phyloP scores from a whole-genome alignment of 2,888 invertebrate genomes.

The Napeogenes inachia region DNA sequence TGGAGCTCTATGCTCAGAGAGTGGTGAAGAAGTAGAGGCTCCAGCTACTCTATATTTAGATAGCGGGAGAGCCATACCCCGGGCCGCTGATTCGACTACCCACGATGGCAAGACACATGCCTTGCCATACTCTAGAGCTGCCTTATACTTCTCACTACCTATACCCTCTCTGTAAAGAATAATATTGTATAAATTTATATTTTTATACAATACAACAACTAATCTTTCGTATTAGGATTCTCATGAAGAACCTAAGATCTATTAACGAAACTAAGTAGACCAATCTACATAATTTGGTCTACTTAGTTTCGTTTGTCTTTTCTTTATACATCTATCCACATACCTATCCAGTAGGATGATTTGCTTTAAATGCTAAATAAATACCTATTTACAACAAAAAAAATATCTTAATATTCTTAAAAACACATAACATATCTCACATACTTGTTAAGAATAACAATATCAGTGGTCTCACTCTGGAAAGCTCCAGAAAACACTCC shows the following conservation, averaged over 20 bases:
- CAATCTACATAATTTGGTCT: too few species aligned
- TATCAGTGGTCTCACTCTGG: slow-evolving; percentile 73
- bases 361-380: too few species aligned
- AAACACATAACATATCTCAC: slow-evolving; percentile 26
- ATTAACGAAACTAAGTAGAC: too few species aligned
- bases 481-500: slow-evolving; percentile 77
- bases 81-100: slow-evolving; percentile 86
- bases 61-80: slow-evolving; percentile 82
- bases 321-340: too few species aligned
- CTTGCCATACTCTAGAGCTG: slow-evolving; percentile 70
- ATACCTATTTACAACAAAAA: too few species aligned
- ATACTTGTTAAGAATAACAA: slow-evolving; percentile 77
- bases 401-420: neutral
- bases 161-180: slow-evolving; percentile 71
- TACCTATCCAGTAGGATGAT: too few species aligned
- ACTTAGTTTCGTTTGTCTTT: too few species aligned
- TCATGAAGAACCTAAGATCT: too few species aligned
- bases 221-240: too few species aligned
- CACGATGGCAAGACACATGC: slow-evolving; percentile 86
- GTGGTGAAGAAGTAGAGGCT: slow-evolving; percentile 84
- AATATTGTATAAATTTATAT: neutral
- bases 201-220: neutral
- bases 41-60: slow-evolving; percentile 77
- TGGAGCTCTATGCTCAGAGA: slow-evolving; percentile 69
- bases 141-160: slow-evolving; percentile 85